Evolutionary conservation across 2,113 vertebrate genomes (phyloP).

Genomic region (Marmota monax): DNA sequence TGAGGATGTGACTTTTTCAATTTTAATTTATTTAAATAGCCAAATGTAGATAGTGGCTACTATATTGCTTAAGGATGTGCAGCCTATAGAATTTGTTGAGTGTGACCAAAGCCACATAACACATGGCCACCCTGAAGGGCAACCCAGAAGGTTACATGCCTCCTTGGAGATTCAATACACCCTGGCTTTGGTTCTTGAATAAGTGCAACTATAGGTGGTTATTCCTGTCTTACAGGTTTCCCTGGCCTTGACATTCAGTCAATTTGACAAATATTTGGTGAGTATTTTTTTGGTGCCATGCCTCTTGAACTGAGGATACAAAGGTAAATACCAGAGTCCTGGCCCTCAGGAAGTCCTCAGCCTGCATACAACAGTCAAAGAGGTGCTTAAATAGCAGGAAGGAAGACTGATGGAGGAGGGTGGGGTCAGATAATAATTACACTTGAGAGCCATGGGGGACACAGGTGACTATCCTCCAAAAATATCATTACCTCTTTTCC

Average conservation of each 20-base stretch:
- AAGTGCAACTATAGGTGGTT: rapidly evolving
- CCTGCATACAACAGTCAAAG: not conserved
- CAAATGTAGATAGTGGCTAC: not conserved
- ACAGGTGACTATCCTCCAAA: not conserved
- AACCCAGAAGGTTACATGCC: not conserved
- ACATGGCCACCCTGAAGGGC: not conserved
- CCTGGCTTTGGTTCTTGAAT: not conserved
- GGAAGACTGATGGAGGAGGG: too few relatives aligned
- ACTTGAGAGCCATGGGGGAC: rapidly evolving
- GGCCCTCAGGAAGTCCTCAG: not conserved
- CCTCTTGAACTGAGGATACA: not conserved
- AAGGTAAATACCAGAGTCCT: not conserved
- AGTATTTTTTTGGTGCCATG: not conserved
- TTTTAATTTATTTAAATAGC: not conserved
- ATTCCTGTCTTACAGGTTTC: not conserved
- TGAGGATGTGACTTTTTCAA: not conserved
- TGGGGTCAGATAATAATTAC: too few relatives aligned
- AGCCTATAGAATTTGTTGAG: too few relatives aligned
- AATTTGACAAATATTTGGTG: not conserved
- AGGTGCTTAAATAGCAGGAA: not conserved
- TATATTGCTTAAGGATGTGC: not conserved
- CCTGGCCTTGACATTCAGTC: not conserved
- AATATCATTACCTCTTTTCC: not conserved
- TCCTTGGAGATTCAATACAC: not conserved
- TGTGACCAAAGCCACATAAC: not conserved